Evolutionary conservation across 92 coral and sea anemone genomes (phyloP), one percentile per base, ranked within the genome.

Genomic region (Porites cylindrica): DNA sequence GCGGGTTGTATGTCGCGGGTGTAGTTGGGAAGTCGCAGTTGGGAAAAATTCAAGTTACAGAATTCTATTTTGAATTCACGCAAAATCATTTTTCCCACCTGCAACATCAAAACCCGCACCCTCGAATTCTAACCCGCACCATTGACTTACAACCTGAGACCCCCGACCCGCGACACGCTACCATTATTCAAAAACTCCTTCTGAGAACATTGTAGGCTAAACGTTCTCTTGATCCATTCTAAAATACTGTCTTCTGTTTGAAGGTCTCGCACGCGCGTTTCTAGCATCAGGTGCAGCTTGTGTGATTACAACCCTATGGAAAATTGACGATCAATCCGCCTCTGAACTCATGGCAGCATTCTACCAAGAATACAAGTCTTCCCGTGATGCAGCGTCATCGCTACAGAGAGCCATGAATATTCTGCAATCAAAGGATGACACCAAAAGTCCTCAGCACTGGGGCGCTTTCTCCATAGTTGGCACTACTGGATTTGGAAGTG

Each of bases 241-340:
- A 8, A 70, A 17, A 47, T 14, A 70, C 10, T 20, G 38, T 29
- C 18, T 56, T 13, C 69, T 2, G 38, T 8, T 74, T 77, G 13
- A 24, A 91, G 94, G 94, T 56, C 78, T 91, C 38, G 88, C 94
- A 53, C 94, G 94, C 10, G 94, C 94, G 10, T 92, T 92, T 80
- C 82, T 92, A 20, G 90, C 90, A 12, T 92, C 94, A 21, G 94
- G 94, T 12, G 94, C 92, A 3, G 90, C 90, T 47, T 92, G 92
- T 71, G 94, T 92, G 19, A 92, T 92, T 70, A 93, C 85, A 52
- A 92, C 94, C 2, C 78, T 89, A 62, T 92, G 94, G 94, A 89
- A 89, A 77, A 91, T 91, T 51, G 87, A 91, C 29, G 94, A 91
- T 61, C 29, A 47, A 24, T 59, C 63, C 59, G 77, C 94, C 29